Conservation (phyloP, 2,888 invertebrate species). For the Drosophila colorata region DNA sequence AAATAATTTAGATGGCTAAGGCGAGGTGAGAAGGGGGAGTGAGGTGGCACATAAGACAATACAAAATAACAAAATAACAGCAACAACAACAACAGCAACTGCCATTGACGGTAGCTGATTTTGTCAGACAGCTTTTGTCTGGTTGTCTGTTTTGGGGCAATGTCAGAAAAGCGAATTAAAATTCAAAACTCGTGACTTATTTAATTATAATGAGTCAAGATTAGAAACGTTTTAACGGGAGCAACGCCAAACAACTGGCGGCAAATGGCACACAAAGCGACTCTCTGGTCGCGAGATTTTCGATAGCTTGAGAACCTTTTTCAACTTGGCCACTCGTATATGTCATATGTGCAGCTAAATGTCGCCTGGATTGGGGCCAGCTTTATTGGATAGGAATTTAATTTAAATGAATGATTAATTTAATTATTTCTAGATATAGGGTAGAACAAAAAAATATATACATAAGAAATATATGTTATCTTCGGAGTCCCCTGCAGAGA, state of each 20-base stretch:
- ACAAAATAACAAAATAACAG: constrained; percentile 16
- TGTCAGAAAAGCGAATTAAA: constrained; percentile 69
- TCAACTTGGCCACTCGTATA: constrained; percentile 35
- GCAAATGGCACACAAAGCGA: constrained; percentile 65
- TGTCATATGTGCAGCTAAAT: constrained; percentile 51
- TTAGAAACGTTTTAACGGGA: constrained; percentile 77
- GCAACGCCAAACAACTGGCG: constrained; percentile 57
- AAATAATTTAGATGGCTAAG: constrained; percentile 16
- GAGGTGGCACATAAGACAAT: constrained; percentile 11
- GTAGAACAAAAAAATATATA: too few species aligned
- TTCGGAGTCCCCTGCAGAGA: too few species aligned
- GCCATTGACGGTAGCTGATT: constrained; percentile 73
- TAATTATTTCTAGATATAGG: neutral
- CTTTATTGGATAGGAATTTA: neutral
- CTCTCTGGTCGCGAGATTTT: constrained; percentile 37
- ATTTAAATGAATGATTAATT: neutral
- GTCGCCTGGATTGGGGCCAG: constrained; percentile 27
- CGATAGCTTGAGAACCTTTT: constrained; percentile 45
- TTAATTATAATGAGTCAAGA: constrained; percentile 80
- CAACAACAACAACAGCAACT: constrained; percentile 33
- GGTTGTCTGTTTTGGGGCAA: constrained; percentile 31
- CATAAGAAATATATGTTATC: too few species aligned
- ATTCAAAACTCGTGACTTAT: constrained; percentile 81
- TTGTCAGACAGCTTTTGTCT: constrained; percentile 67
- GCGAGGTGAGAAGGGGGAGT: neutral